Percentiles rank a stretch among this genome's conserved stretches.
These are phyloP conservation scores for Oscheius sp. DNA, from an alignment of 2,888 invertebrate genomes.

Conservation along the genomic window DNA sequence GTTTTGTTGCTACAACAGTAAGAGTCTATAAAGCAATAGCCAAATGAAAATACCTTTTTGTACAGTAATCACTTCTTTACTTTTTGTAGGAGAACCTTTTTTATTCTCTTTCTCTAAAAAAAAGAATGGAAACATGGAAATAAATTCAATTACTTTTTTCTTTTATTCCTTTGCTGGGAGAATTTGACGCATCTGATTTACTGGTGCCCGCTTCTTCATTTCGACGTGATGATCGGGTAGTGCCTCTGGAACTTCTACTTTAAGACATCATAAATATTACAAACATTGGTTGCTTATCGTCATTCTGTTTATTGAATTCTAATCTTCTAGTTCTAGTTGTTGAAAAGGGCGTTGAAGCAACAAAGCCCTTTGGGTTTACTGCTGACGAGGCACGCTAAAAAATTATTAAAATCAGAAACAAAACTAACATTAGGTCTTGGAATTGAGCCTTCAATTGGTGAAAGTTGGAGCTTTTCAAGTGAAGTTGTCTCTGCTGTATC, in stretches of 20 bases:
- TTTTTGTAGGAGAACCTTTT: not conserved
- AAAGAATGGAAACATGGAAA: not conserved
- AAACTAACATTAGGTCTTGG: not conserved
- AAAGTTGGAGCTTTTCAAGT: not conserved
- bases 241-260: not conserved
- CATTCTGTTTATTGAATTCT: not conserved
- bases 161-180: no score
- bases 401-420: not conserved
- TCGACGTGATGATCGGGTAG: no score
- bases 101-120: not conserved
- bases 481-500: not conserved
- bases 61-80: no score
- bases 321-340: not conserved
- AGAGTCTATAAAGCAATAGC: no score
- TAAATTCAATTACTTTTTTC: not conserved
- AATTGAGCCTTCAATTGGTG: conserved; percentile 9
- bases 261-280: not conserved
- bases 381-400: not conserved
- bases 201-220: no score
- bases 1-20: no score
- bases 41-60: no score
- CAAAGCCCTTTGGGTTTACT: not conserved
- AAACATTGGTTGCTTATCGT: not conserved
- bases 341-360: conserved; percentile 5
- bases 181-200: no score